Percentiles rank a stretch among this genome's conserved stretches.
Conservation (phyloP, 2,888 invertebrate genomes). For the Tenthredo mesomela region DNA sequence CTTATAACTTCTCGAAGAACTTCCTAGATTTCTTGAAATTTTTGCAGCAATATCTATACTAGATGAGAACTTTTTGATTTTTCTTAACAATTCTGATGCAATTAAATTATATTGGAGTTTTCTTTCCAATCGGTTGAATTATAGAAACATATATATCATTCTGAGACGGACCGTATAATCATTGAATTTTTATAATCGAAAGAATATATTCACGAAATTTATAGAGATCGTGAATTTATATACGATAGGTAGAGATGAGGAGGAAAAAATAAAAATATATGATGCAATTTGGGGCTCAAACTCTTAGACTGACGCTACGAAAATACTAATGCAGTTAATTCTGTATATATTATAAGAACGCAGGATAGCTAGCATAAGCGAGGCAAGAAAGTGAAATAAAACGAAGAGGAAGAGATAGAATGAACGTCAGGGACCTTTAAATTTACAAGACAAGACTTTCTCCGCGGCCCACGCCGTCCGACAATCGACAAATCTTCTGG, state of each 20-base stretch:
- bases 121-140: background rate
- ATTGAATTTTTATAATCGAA: background rate
- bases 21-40: background rate
- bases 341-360: background rate
- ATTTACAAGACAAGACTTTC: slow-evolving; percentile 47
- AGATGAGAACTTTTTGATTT: background rate
- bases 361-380: background rate
- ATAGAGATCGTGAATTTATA: background rate
- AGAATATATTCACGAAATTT: background rate
- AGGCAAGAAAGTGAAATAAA: slow-evolving; percentile 36
- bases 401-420: slow-evolving; percentile 28
- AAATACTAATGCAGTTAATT: background rate
- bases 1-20: background rate
- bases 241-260: background rate
- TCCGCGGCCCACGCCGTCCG: slow-evolving; percentile 41
- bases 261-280: background rate
- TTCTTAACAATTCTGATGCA: background rate
- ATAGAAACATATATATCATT: background rate
- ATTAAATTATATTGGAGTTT: background rate
- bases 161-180: background rate
- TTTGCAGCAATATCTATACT: background rate
- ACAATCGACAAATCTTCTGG: slow-evolving; percentile 46
- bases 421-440: slow-evolving; percentile 25
- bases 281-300: background rate
- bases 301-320: background rate